Percentiles rank a stretch among this genome's conserved stretches.
phyloP scores from a whole-genome alignment of 2,113 vertebrate species.

The Sinosuthora webbiana region DNA sequence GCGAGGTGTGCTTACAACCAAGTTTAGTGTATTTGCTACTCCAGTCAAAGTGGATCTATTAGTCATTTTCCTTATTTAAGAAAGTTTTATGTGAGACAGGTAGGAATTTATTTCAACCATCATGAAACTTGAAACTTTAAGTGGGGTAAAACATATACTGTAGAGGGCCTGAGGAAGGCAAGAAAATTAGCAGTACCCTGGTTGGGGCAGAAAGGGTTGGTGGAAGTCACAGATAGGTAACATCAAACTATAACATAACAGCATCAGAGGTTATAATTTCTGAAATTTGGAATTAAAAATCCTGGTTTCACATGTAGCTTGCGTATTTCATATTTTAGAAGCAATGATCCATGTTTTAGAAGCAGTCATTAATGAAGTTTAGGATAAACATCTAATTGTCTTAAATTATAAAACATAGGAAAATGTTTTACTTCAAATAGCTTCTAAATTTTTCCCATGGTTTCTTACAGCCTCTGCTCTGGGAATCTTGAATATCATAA shows the following conservation, averaged over 20 bases:
- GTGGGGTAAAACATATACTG: not conserved
- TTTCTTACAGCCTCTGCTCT: not conserved
- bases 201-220: not conserved
- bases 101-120: not conserved
- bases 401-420: not conserved
- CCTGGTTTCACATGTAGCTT: not conserved
- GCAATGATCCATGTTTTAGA: not conserved
- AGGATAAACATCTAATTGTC: not conserved
- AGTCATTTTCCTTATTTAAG: not conserved
- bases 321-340: not conserved
- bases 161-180: not conserved
- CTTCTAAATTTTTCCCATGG: not conserved
- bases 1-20: not conserved
- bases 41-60: not conserved
- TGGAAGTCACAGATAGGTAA: not conserved
- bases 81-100: not conserved
- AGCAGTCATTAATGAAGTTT: not conserved
- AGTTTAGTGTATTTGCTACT: not conserved
- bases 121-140: not conserved
- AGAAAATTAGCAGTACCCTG: not conserved
- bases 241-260: not conserved
- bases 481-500: not conserved
- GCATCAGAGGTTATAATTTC: not conserved
- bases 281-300: not conserved
- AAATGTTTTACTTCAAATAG: not conserved